Evolutionary conservation across 2,797 vertebrate species (phyloP), one percentile per base, ranked within the genome.

Genomic region (Babyrousa celebensis): DNA sequence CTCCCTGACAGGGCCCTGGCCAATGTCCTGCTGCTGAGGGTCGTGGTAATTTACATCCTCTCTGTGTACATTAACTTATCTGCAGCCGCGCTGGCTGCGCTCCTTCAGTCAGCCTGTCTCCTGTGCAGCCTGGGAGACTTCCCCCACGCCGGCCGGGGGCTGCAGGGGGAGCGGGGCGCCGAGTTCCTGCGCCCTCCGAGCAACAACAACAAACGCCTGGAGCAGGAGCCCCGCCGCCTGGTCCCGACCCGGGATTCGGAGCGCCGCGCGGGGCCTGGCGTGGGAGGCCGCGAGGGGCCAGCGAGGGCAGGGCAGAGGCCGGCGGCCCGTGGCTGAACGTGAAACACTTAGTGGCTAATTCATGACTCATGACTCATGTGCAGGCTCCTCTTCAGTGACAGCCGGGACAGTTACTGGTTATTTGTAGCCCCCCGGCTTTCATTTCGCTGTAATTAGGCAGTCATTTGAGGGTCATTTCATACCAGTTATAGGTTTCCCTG

Each of bases 11-110:
- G 99, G 96, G 99, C 99, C 99, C 99, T 99, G 99, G 99, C 99
- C 99, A 99, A 99, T 99, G 99, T 99, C 99, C 99, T 99, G 99
- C 99, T 96, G 99, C 99, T 98, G 99, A 99, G 99, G 99, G 99
- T 99, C 99, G 99, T 98, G 99, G 99, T 99, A 99, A 99, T 99
- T 99, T 99, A 99, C 99, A 98, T 99, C 98, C 98, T 98, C 98
- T 99, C 98, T 99, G 99, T 99, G 98, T 99, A 99, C 99, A 99
- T 99, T 99, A 99, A 99, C 99, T 99, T 99, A 99, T 99, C 99
- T 99, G 98, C 99, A 99, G 99, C 99, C 98, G 99, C 99, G 99
- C 99, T 98, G 99, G 99, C 99, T 99, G 99, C 97, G 97, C 98
- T 97, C 96, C 98, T 99, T 99, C 99, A 99, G 99, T 99, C 99